Evolutionary conservation across 2,113 vertebrate species (phyloP), one percentile per base, ranked within the genome.

Genomic region (Tricholaema leucomelas): DNA sequence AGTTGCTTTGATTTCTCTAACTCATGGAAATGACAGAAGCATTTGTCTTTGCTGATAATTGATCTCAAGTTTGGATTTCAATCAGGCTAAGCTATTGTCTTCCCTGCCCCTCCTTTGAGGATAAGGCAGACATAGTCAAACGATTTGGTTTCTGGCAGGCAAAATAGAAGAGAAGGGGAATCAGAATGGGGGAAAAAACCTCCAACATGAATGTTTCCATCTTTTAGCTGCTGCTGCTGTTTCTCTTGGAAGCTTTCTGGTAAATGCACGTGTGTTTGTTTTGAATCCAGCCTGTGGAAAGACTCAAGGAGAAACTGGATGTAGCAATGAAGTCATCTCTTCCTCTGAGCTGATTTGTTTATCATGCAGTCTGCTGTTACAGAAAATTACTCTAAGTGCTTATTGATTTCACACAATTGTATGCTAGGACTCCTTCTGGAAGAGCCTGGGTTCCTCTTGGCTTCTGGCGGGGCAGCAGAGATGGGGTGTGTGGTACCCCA

Each of bases 1-100:
- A 88, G 86, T 76, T 87, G 36, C 88, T 95, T 94, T 95, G 91
- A 87, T 90, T 88, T 89, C 75, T 77, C 15, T 65, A 70, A 71
- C 60, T 85, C 36, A 21, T 42, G 56, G 9, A 85, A 89, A 72
- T 33, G 59, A 46, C 19, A 40, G 52, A 65, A 66, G 21, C 81
- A 36, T 92, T 93, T 87, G 44, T 85, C 87, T 93, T 70, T 89
- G 63, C 59, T 77, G 44, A 36, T 87, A 89, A 82, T 65, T 79
- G 55, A 89, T 63, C 64, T 85, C 31, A 27, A 65, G 46, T 77
- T 59, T 87, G 60, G 78, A 28, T 87, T 72, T 72, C 27, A 36
- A 85, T 69, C 27, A 33, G 60, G 46, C 60, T 63, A 66, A 27
- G 46, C 66, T 61, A 10, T 21, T 50, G 8, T 31, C 23, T 54